phyloP scores from a whole-genome alignment of 2,888 invertebrate species.

The Eilema sororculum region DNA sequence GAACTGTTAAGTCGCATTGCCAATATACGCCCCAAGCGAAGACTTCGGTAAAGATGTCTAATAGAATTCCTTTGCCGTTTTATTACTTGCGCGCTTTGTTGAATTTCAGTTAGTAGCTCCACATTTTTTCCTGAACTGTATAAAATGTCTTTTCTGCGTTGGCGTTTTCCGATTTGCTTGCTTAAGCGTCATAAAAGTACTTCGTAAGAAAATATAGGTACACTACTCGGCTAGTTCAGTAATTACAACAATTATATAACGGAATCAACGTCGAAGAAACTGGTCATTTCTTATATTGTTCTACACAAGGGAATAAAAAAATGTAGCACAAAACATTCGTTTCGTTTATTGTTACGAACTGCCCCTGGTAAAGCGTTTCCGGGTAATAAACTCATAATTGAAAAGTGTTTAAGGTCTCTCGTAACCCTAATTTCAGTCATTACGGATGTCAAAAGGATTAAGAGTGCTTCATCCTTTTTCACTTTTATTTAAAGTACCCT shows the following conservation, averaged over 20 bases:
- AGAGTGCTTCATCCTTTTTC: constrained; percentile 26
- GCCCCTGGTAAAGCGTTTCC: constrained; percentile 30
- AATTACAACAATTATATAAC: constrained; percentile 9
- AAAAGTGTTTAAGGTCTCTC: constrained; percentile 45
- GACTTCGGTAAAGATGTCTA: constrained; percentile 41
- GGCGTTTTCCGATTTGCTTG: constrained; percentile 4
- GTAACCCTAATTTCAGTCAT: constrained; percentile 48
- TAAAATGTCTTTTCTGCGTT: constrained; percentile 13
- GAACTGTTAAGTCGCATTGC: constrained; percentile 57
- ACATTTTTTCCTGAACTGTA: constrained; percentile 19
- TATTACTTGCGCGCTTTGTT: constrained; percentile 40
- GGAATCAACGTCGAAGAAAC: not conserved
- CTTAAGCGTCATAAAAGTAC: constrained; percentile 8
- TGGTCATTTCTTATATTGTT: constrained; percentile 5
- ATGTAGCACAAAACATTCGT: constrained; percentile 24
- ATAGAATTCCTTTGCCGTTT: constrained; percentile 50
- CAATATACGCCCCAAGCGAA: constrained; percentile 56
- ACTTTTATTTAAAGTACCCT: constrained; percentile 23
- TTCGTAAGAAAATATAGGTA: not conserved
- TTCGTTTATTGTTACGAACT: constrained; percentile 27
- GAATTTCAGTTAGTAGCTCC: constrained; percentile 24
- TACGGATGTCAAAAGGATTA: constrained; percentile 41
- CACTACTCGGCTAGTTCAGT: not conserved
- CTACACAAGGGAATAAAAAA: constrained; percentile 18
- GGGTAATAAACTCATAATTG: constrained; percentile 48